Evolutionary conservation across 2,113 vertebrate genomes (phyloP).

Genomic region (Raja brachyura): DNA sequence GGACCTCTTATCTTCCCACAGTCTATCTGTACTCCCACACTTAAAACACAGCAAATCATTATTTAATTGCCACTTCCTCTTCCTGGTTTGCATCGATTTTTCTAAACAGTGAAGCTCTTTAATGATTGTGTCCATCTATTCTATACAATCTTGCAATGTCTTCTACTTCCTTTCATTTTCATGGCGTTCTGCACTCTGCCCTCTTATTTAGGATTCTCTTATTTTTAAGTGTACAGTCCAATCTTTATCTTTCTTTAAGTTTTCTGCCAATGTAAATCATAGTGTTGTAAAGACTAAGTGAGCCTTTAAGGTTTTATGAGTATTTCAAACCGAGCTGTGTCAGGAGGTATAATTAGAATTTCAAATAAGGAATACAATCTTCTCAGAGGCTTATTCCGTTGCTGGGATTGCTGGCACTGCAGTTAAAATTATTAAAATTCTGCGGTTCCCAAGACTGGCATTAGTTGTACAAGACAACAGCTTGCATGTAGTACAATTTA

Average conservation of each 20-base stretch:
- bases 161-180: background rate
- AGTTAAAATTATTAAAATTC: constrained; percentile 30
- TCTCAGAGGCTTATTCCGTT: constrained; percentile 1
- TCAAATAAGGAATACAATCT: constrained; percentile 6
- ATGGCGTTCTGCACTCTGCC: background rate
- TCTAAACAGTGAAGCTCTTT: background rate
- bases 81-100: background rate
- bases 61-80: background rate
- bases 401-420: background rate
- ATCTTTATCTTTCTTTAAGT: background rate
- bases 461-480: constrained; percentile 9
- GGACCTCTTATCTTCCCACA: background rate
- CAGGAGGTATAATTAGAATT: constrained; percentile 18
- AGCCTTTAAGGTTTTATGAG: constrained; percentile 20
- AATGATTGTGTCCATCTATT: background rate
- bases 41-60: background rate
- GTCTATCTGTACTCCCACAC: background rate
- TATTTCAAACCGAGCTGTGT: constrained; percentile 16
- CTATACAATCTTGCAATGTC: background rate
- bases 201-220: background rate
- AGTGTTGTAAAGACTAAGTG: background rate
- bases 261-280: background rate
- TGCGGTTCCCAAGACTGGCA: constrained; percentile 20
- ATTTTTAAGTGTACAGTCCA: background rate
- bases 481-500: background rate